These are phyloP conservation scores for Micrasema minimum DNA, from an alignment of 1,140 invertebrate species.

Conservation along the genomic window DNA sequence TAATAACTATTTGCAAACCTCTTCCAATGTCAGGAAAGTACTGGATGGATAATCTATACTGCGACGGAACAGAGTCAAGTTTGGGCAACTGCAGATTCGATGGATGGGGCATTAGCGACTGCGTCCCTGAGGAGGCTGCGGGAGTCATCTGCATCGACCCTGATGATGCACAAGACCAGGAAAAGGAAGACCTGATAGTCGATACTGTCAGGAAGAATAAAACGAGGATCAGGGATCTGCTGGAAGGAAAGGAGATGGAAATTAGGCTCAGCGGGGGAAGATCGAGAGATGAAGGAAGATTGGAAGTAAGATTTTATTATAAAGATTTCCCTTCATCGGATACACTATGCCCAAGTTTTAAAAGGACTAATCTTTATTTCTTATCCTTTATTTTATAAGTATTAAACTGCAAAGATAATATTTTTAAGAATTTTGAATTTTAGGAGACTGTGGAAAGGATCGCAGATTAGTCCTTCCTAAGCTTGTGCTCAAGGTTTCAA, in stretches of 20 bases:
- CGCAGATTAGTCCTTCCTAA: no score
- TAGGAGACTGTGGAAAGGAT: no score
- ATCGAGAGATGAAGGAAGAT: slow-evolving; percentile 74
- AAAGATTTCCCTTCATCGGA: no score
- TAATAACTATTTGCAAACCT: no score
- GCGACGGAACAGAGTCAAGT: slow-evolving; percentile 80
- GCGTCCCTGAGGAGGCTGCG: slow-evolving; percentile 79
- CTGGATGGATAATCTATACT: slow-evolving; percentile 92
- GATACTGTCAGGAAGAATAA: slow-evolving; percentile 54
- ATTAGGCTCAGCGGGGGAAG: slow-evolving; percentile 74
- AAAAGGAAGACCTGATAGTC: slow-evolving; percentile 43
- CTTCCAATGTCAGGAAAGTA: slow-evolving; percentile 76
- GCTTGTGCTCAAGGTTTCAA: no score
- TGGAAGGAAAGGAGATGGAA: slow-evolving; percentile 58
- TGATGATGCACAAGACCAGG: slow-evolving; percentile 47
- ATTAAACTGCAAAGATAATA: no score
- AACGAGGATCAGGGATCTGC: slow-evolving; percentile 60
- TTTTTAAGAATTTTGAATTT: no score
- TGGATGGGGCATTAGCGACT: slow-evolving; percentile 86
- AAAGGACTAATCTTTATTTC: no score
- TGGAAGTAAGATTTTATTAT: no score
- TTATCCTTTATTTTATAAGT: no score
- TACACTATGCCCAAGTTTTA: no score
- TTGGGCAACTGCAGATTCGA: slow-evolving; percentile 81
- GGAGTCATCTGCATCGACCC: slow-evolving; percentile 78